A percentile compares a stretch with the other conserved stretches of the same genome.
Conservation (phyloP, 2,797 vertebrate genomes). For the Cossypha polioptera region DNA sequence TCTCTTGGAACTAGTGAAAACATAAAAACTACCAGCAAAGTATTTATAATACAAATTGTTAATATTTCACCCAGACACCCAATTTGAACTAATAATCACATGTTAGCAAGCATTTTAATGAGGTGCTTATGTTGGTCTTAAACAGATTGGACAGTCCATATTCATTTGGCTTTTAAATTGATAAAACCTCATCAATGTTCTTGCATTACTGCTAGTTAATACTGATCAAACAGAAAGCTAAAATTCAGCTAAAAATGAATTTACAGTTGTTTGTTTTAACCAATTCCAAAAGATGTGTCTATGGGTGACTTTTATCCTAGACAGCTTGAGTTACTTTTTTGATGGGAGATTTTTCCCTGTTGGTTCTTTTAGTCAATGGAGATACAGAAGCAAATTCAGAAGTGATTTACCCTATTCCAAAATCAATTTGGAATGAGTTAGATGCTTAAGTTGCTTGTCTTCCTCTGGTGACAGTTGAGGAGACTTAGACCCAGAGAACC, state of each 20-base stretch:
- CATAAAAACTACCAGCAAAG: background rate
- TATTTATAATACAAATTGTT: background rate
- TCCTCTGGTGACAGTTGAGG: background rate
- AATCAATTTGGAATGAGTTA: background rate
- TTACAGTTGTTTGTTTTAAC: background rate
- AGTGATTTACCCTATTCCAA: background rate
- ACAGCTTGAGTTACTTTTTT: background rate
- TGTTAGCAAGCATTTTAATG: background rate
- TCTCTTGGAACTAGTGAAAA: background rate
- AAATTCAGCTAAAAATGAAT: background rate
- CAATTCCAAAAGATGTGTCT: background rate
- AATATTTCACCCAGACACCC: background rate
- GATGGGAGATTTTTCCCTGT: background rate
- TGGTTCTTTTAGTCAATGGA: background rate
- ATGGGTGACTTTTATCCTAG: background rate
- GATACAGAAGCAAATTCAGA: background rate
- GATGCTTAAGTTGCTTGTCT: background rate
- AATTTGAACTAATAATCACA: background rate
- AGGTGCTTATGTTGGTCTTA: background rate
- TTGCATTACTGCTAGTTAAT: background rate
- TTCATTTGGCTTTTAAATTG: background rate
- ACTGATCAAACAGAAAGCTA: background rate
- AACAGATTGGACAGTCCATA: background rate
- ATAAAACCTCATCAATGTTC: background rate
- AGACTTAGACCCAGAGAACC: background rate